Percentiles rank a stretch among this genome's conserved stretches.
phyloP scores from a whole-genome alignment of 2,797 vertebrate species.

The Neosilurus hyrtlii region DNA sequence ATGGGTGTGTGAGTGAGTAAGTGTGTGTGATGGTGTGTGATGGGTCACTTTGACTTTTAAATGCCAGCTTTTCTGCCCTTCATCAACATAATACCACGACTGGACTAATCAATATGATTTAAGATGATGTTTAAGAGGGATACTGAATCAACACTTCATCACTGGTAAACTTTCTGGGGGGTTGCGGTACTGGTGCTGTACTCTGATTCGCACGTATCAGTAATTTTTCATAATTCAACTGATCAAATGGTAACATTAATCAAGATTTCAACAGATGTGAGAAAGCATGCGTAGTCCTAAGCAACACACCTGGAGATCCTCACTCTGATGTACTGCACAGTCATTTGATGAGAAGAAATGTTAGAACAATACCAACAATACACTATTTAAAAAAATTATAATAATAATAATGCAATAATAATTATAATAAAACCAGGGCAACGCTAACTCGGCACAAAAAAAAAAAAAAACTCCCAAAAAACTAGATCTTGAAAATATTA shows the following conservation, averaged over 20 bases:
- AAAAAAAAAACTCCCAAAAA: neutral
- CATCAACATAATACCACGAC: constrained; percentile 26
- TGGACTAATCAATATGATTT: constrained; percentile 67
- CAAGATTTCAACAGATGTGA: neutral
- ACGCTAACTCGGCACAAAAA: neutral
- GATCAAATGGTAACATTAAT: neutral
- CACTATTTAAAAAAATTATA: neutral
- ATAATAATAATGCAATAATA: too few species aligned
- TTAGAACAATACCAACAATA: neutral
- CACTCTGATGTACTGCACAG: neutral
- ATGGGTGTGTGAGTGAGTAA: neutral
- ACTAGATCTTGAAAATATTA: constrained; percentile 42
- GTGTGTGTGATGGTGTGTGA: neutral
- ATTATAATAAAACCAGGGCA: neutral
- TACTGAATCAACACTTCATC: constrained; percentile 1
- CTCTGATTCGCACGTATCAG: neutral
- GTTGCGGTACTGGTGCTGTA: neutral
- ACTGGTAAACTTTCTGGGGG: neutral
- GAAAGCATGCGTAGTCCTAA: neutral
- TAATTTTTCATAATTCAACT: neutral
- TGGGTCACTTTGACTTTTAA: constrained; percentile 17
- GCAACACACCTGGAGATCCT: neutral
- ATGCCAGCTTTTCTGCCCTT: constrained; percentile 21
- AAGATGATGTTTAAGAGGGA: constrained; percentile 47
- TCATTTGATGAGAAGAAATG: neutral